A percentile compares a stretch with the other conserved stretches of the same genome.
These are phyloP conservation scores for Notechis scutatus DNA, from an alignment of 2,113 vertebrate species.

Conservation along the genomic window DNA sequence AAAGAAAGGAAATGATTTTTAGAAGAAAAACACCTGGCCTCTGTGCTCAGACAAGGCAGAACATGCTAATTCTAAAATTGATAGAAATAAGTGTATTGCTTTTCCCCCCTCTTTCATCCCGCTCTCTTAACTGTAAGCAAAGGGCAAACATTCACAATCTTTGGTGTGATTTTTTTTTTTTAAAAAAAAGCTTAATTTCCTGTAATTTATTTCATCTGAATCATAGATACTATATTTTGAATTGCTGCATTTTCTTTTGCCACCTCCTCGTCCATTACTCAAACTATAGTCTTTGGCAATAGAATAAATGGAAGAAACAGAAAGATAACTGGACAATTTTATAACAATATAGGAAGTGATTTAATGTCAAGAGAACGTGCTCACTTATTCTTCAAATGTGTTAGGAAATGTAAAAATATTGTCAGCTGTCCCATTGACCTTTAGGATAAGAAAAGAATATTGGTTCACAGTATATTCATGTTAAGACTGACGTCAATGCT, in stretches of 20 bases:
- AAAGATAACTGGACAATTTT: background rate
- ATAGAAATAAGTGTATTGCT: background rate
- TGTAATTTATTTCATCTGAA: background rate
- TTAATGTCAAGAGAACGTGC: background rate
- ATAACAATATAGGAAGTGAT: background rate
- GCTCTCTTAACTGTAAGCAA: background rate
- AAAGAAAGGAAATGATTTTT: background rate
- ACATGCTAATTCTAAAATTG: background rate
- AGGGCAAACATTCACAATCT: background rate
- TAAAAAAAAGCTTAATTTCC: background rate
- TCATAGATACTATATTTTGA: background rate
- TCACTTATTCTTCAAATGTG: background rate
- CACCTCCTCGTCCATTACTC: conserved; percentile 17
- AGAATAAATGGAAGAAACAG: conserved; percentile 4
- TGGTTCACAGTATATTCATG: background rate
- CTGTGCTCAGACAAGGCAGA: background rate
- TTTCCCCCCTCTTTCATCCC: background rate
- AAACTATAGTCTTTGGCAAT: conserved; percentile 1
- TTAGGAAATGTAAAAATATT: background rate
- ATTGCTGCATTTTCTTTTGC: background rate
- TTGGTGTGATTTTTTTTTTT: background rate
- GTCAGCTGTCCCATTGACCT: background rate
- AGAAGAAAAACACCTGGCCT: background rate
- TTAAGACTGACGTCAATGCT: background rate
- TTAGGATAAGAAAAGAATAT: background rate